These are phyloP conservation scores for Apis florea DNA, from an alignment of 1,140 invertebrate species.

Conservation along the genomic window DNA sequence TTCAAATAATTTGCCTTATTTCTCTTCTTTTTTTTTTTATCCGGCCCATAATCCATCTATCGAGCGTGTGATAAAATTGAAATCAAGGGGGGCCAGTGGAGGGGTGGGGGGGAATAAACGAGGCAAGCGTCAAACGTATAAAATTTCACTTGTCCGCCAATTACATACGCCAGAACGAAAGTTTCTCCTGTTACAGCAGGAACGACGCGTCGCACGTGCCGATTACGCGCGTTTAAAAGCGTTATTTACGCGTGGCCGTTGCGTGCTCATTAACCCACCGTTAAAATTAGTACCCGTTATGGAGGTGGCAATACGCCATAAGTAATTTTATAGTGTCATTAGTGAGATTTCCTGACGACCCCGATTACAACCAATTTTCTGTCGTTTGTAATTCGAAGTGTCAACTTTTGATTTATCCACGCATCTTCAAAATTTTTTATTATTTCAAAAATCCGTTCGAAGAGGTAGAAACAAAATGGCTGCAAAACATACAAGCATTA, in stretches of 20 bases:
- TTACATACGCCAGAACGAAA: neutral
- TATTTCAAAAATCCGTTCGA: no score
- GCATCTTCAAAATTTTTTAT: no score
- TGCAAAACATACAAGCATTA: no score
- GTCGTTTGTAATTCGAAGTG: constrained; percentile 58
- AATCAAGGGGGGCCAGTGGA: no score
- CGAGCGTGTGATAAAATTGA: neutral
- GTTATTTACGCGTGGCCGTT: constrained; percentile 49
- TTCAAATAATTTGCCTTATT: neutral
- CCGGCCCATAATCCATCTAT: neutral
- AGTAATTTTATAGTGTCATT: constrained; percentile 71
- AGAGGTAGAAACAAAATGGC: no score
- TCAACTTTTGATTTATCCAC: neutral
- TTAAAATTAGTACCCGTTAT: constrained; percentile 67
- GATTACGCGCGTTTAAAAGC: constrained; percentile 52
- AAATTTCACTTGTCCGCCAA: constrained; percentile 1
- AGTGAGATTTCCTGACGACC: constrained; percentile 62
- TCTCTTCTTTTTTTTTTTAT: neutral
- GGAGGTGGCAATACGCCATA: constrained; percentile 52
- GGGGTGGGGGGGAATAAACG: neutral
- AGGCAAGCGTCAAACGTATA: neutral
- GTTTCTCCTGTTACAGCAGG: constrained; percentile 54
- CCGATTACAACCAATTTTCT: constrained; percentile 64
- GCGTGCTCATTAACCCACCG: constrained; percentile 66
- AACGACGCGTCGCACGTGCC: constrained; percentile 42